A percentile compares a stretch with the other conserved stretches of the same genome.
Evolutionary conservation across 2,797 vertebrate genomes (phyloP).

Genomic region (Rhynchotus rufescens): DNA sequence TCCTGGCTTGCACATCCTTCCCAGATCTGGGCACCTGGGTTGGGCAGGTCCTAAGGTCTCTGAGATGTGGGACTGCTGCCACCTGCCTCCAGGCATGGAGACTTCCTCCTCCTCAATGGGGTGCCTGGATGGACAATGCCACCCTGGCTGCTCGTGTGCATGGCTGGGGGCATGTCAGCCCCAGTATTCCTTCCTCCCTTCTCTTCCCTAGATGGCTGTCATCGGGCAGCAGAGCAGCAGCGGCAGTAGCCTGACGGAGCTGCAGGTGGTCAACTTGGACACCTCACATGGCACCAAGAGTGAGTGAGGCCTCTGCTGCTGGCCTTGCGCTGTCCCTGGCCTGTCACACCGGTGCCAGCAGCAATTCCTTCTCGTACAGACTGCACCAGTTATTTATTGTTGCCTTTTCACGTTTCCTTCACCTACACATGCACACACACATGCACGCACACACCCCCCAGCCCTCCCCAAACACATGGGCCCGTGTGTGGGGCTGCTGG

Average conservation of each 20-base stretch:
- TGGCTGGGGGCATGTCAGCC: not conserved
- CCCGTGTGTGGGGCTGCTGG: slow-evolving; percentile 69
- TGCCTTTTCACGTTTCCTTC: slow-evolving; percentile 91
- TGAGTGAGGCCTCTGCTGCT: slow-evolving; percentile 85
- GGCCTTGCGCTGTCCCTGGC: slow-evolving; percentile 48
- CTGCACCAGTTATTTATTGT: slow-evolving; percentile 94
- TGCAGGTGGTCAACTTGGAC: slow-evolving; percentile 96
- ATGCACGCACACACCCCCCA: not conserved
- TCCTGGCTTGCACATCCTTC: not conserved
- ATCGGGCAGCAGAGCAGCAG: slow-evolving; percentile 95
- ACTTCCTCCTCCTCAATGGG: not conserved
- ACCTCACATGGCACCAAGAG: slow-evolving; percentile 89
- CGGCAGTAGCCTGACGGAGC: slow-evolving; percentile 95
- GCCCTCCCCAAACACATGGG: slow-evolving; percentile 40
- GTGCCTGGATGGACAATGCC: not conserved
- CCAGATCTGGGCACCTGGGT: not conserved
- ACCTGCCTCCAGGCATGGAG: not conserved
- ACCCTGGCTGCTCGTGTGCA: not conserved
- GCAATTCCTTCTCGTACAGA: slow-evolving; percentile 72
- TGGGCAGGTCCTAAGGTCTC: not conserved
- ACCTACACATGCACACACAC: slow-evolving; percentile 78
- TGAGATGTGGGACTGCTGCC: not conserved
- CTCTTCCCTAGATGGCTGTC: slow-evolving; percentile 89
- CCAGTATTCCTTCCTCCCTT: slow-evolving; percentile 42
- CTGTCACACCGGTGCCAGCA: not conserved